phyloP scores from a whole-genome alignment of 2,888 invertebrate genomes.

The Drosophila prostipennis region DNA sequence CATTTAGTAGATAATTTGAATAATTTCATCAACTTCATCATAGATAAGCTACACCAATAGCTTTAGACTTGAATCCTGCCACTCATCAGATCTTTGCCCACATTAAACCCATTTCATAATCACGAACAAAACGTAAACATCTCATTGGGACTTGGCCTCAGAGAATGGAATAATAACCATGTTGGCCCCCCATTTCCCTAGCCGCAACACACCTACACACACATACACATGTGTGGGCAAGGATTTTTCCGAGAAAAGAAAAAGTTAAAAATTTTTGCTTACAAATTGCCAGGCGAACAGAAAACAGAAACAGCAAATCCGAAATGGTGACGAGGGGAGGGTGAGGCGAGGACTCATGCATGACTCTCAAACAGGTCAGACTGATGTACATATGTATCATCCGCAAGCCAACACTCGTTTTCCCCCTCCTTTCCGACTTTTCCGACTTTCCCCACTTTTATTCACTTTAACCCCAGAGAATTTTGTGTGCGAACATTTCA shows the following conservation, averaged over 20 bases:
- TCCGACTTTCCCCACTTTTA: conserved; percentile 3
- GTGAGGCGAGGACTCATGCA: conserved; percentile 18
- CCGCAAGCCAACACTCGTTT: conserved; percentile 16
- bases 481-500: conserved; percentile 15
- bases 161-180: conserved; percentile 26
- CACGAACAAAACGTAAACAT: conserved; percentile 39
- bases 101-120: conserved; percentile 35
- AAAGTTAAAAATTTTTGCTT: conserved; percentile 77
- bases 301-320: conserved; percentile 38
- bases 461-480: conserved; percentile 22
- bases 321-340: background rate
- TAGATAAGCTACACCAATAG: background rate
- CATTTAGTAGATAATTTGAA: too few species aligned
- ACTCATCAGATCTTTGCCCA: background rate
- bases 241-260: conserved; percentile 37
- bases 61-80: conserved; percentile 1
- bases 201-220: conserved; percentile 2
- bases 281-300: conserved; percentile 75
- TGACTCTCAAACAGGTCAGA: conserved; percentile 38
- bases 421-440: background rate
- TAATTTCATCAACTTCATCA: background rate
- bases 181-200: conserved; percentile 10
- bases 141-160: conserved; percentile 22
- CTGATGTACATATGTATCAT: conserved; percentile 37
- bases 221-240: conserved; percentile 1